These are phyloP conservation scores for Chroicocephalus ridibundus DNA, from an alignment of 2,113 vertebrate species.

Conservation along the genomic window DNA sequence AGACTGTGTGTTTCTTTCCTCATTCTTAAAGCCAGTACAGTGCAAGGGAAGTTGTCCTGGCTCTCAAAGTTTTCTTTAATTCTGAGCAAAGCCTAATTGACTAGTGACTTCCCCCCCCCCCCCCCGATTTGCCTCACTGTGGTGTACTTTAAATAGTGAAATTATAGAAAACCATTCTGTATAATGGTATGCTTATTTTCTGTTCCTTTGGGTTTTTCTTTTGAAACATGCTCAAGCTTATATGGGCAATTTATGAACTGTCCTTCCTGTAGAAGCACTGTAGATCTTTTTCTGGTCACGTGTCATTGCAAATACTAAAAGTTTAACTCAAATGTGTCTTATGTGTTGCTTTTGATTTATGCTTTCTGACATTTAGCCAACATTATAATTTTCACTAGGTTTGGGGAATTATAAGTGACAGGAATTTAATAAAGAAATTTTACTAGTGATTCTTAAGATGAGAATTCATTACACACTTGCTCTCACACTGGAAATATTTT, in stretches of 20 bases:
- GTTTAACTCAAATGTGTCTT: not conserved
- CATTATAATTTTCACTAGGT: not conserved
- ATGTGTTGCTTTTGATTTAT: not conserved
- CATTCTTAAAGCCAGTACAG: not conserved
- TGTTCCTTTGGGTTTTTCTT: not conserved
- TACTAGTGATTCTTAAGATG: not conserved
- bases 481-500: not conserved
- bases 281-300: not conserved
- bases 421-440: not conserved
- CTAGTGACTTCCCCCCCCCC: not conserved
- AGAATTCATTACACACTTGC: not conserved
- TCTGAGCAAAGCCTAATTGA: not conserved
- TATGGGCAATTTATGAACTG: constrained; percentile 21
- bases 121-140: not conserved
- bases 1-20: not conserved
- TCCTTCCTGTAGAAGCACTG: not conserved
- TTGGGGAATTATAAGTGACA: not conserved
- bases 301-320: not conserved
- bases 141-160: not conserved
- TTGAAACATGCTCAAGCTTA: not conserved
- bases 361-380: not conserved
- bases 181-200: not conserved
- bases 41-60: not conserved
- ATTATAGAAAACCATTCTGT: not conserved
- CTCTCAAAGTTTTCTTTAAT: not conserved